Conservation (phyloP, 2,113 vertebrate genomes). For the Struthidea cinerea region DNA sequence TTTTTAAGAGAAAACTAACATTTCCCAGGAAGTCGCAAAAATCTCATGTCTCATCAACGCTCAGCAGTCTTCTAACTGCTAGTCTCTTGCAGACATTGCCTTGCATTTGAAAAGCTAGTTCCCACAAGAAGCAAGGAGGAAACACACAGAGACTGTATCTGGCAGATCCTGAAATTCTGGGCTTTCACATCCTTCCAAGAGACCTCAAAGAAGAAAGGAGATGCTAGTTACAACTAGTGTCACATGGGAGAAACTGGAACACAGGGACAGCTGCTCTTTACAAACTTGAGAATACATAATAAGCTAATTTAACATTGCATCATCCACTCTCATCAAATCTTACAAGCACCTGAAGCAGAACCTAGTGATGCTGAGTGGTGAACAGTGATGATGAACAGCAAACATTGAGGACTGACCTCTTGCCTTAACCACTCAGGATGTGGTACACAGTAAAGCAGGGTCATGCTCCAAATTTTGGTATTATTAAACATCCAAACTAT, state of each 20-base stretch:
- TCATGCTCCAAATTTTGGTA: neutral
- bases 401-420: neutral
- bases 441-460: neutral
- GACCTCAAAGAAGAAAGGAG: neutral
- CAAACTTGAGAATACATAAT: neutral
- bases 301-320: neutral
- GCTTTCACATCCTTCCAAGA: neutral
- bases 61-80: neutral
- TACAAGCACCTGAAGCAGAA: neutral
- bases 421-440: neutral
- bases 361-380: neutral
- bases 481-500: neutral
- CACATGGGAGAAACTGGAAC: neutral
- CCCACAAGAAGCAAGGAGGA: neutral
- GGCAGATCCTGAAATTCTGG: neutral
- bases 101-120: neutral
- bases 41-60: neutral
- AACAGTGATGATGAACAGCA: neutral
- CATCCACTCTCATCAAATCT: neutral
- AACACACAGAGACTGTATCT: neutral
- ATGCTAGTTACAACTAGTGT: neutral
- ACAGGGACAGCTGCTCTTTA: neutral
- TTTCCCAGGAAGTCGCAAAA: neutral
- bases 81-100: neutral
- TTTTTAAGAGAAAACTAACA: neutral